phyloP scores from a whole-genome alignment of 2,797 vertebrate species.

The Phoxinus dragarum region DNA sequence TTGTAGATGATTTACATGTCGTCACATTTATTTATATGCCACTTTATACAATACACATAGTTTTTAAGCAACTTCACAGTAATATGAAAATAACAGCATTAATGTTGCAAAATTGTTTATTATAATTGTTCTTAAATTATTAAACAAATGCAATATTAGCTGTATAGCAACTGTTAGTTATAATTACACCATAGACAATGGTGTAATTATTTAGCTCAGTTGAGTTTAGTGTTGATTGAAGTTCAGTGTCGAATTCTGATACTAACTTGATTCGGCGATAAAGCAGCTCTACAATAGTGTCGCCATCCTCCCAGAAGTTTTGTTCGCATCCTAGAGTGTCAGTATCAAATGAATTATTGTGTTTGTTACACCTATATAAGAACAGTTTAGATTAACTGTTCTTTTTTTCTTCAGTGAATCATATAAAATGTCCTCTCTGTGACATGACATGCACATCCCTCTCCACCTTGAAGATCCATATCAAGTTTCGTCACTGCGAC shows the following conservation, averaged over 20 bases:
- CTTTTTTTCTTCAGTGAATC: conserved; percentile 66
- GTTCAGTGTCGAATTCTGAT: not conserved
- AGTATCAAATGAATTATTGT: not conserved
- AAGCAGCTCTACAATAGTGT: not conserved
- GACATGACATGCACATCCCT: conserved; percentile 77
- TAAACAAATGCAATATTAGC: not conserved
- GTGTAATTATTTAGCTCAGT: not conserved
- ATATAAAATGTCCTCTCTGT: conserved; percentile 76
- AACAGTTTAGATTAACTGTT: not conserved
- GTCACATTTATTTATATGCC: not conserved
- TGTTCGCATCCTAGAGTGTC: not conserved
- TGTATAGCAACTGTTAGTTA: not conserved
- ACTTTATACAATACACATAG: not conserved
- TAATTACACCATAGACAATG: not conserved
- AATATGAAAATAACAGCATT: not conserved
- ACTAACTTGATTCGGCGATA: not conserved
- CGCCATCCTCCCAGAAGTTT: not conserved
- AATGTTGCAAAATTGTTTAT: not conserved
- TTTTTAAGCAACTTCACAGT: not conserved
- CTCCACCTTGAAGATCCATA: conserved; percentile 80
- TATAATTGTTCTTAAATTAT: not conserved
- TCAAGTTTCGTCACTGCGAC: conserved; percentile 79
- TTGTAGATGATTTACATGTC: not conserved
- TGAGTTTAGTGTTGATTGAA: not conserved
- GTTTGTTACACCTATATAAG: not conserved